These are phyloP conservation scores for Thymelicus lineola DNA, from an alignment of 2,888 invertebrate genomes.

Conservation along the genomic window DNA sequence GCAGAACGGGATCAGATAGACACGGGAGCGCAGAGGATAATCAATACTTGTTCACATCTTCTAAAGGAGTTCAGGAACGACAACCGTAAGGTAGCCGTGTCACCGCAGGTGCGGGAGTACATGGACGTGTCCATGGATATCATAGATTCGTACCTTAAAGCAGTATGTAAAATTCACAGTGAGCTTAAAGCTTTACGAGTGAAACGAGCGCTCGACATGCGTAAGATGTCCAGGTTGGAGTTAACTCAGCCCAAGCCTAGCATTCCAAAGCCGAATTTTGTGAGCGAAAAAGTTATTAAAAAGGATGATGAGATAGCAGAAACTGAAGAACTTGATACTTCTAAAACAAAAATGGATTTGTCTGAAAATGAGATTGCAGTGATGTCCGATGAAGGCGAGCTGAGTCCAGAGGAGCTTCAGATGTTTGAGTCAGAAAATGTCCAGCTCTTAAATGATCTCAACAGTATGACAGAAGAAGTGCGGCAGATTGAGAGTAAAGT, in stretches of 20 bases:
- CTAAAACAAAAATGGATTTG: slow-evolving; percentile 65
- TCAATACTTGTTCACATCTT: slow-evolving; percentile 91
- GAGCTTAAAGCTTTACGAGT: slow-evolving; percentile 95
- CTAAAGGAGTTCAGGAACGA: slow-evolving; percentile 91
- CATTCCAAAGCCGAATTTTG: slow-evolving; percentile 65
- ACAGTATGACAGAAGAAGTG: slow-evolving; percentile 95
- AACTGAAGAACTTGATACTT: slow-evolving; percentile 40
- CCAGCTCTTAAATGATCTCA: slow-evolving; percentile 93
- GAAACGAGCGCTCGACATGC: slow-evolving; percentile 93
- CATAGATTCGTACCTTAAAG: slow-evolving; percentile 92
- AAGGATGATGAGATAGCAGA: slow-evolving; percentile 52
- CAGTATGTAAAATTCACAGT: slow-evolving; percentile 94
- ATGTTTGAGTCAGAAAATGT: slow-evolving; percentile 97
- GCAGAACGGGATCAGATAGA: slow-evolving; percentile 95
- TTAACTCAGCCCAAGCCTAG: slow-evolving; percentile 59
- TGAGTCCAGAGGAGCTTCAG: slow-evolving; percentile 95
- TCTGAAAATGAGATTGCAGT: slow-evolving; percentile 78
- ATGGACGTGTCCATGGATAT: slow-evolving; percentile 90
- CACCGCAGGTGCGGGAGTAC: slow-evolving; percentile 90
- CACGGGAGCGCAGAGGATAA: slow-evolving; percentile 92
- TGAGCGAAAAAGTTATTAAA: slow-evolving; percentile 55
- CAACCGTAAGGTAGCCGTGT: slow-evolving; percentile 75
- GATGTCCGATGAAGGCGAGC: slow-evolving; percentile 86
- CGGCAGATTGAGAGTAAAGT: slow-evolving; percentile 96
- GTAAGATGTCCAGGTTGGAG: slow-evolving; percentile 91